Evolutionary conservation across 2,797 vertebrate genomes (phyloP).

Genomic region (Gadopsis marmoratus): DNA sequence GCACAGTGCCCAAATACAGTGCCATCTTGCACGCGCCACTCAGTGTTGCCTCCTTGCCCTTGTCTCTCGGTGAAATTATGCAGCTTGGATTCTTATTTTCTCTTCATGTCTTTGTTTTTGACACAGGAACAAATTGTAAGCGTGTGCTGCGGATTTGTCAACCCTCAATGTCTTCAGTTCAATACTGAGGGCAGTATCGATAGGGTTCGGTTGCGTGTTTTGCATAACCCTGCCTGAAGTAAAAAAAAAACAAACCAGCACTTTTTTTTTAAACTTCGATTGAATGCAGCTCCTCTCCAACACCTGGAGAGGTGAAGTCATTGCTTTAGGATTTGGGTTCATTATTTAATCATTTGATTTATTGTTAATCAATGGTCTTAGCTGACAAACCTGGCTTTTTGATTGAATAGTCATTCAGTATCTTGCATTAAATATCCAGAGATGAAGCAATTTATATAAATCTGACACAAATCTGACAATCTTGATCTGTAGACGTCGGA

Average conservation of each 20-base stretch:
- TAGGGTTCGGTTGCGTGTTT: conserved; percentile 76
- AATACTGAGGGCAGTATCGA: conserved; percentile 66
- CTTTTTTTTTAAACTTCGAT: conserved; percentile 47
- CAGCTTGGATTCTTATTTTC: conserved; percentile 68
- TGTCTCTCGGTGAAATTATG: conserved; percentile 62
- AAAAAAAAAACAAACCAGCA: conserved; percentile 72
- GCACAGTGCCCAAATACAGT: conserved; percentile 49
- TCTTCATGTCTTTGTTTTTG: conserved; percentile 70
- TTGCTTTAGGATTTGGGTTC: conserved; percentile 52
- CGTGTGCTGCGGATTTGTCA: conserved; percentile 64
- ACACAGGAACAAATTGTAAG: conserved; percentile 70
- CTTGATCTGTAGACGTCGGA: conserved; percentile 14
- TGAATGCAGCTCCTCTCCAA: conserved; percentile 16
- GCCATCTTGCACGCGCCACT: conserved; percentile 60
- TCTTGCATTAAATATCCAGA: conserved; percentile 45
- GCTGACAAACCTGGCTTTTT: conserved; percentile 53
- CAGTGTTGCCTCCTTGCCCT: conserved; percentile 41
- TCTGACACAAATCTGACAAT: conserved; percentile 2
- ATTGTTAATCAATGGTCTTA: conserved; percentile 58
- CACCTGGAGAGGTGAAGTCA: conserved; percentile 51
- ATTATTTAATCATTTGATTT: conserved; percentile 62
- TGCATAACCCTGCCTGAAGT: conserved; percentile 76
- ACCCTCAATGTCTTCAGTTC: conserved; percentile 66
- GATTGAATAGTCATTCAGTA: conserved; percentile 44
- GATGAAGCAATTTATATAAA: conserved; percentile 25